Percentiles rank a stretch among this genome's conserved stretches.
Conservation (phyloP, 2,113 vertebrate genomes). For the Elachura formosa region DNA sequence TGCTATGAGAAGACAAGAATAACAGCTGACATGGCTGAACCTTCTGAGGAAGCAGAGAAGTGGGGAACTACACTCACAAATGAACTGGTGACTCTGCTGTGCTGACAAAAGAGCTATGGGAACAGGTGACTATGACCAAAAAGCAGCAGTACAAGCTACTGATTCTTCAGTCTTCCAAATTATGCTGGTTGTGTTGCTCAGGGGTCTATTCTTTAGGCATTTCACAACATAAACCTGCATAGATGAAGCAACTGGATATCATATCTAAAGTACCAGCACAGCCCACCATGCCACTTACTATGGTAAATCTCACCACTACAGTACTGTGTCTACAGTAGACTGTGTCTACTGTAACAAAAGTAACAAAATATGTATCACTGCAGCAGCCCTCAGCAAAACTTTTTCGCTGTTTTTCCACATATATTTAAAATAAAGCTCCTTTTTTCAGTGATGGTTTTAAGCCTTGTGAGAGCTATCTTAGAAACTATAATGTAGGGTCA, state of each 20-base stretch:
- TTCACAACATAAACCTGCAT: not conserved
- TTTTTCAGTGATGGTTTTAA: not conserved
- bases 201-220: not conserved
- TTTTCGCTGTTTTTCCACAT: not conserved
- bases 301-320: not conserved
- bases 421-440: not conserved
- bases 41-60: not conserved
- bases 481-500: not conserved
- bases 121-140: not conserved
- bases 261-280: not conserved
- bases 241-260: not conserved
- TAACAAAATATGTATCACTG: not conserved
- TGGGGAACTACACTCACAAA: not conserved
- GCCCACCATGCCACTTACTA: not conserved
- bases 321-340: too few relatives aligned
- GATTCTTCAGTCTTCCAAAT: not conserved
- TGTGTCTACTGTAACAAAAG: not conserved
- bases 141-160: not conserved
- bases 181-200: rapidly evolving
- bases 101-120: not conserved
- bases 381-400: not conserved
- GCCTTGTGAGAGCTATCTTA: not conserved
- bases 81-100: not conserved
- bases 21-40: not conserved
- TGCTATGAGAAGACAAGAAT: not conserved